Evolutionary conservation across 1,140 invertebrate genomes (phyloP).

Genomic region (Druon quercuslanigerum): DNA sequence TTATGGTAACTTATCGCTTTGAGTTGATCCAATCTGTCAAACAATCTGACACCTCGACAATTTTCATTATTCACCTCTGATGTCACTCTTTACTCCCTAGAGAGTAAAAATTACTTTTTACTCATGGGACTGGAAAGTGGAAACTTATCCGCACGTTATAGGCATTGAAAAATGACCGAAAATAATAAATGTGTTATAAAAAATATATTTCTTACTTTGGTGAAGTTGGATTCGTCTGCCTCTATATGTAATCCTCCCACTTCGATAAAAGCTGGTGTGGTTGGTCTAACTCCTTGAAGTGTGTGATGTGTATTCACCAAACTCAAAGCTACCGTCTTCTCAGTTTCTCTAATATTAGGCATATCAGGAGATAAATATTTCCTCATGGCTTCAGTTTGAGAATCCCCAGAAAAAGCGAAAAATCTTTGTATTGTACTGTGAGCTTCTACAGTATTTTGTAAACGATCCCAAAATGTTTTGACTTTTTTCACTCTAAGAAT

Average conservation of each 20-base stretch:
- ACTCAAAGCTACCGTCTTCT: conserved; percentile 78
- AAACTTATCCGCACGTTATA: too few relatives aligned
- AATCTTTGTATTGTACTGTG: neutral
- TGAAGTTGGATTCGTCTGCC: conserved; percentile 40
- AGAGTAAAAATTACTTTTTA: too few relatives aligned
- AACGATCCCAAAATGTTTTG: conserved; percentile 11
- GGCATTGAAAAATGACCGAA: too few relatives aligned
- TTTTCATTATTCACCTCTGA: too few relatives aligned
- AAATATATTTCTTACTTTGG: conserved; percentile 36
- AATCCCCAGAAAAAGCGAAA: conserved; percentile 25
- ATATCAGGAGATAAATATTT: conserved; percentile 70
- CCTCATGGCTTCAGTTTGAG: conserved; percentile 68
- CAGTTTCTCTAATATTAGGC: conserved; percentile 75
- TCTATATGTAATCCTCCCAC: conserved; percentile 78
- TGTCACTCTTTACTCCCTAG: too few relatives aligned
- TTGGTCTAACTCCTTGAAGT: conserved; percentile 67
- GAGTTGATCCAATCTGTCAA: too few relatives aligned
- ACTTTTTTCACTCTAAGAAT: neutral
- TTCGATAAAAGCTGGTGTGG: conserved; percentile 74
- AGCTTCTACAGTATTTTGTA: neutral
- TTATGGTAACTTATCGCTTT: too few relatives aligned
- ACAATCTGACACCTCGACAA: too few relatives aligned
- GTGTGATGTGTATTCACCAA: conserved; percentile 79
- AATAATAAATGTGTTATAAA: too few relatives aligned
- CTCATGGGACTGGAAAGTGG: too few relatives aligned